phyloP scores from a whole-genome alignment of 92 coral and sea anemone genomes.

The Parazoanthus atlanticus region DNA sequence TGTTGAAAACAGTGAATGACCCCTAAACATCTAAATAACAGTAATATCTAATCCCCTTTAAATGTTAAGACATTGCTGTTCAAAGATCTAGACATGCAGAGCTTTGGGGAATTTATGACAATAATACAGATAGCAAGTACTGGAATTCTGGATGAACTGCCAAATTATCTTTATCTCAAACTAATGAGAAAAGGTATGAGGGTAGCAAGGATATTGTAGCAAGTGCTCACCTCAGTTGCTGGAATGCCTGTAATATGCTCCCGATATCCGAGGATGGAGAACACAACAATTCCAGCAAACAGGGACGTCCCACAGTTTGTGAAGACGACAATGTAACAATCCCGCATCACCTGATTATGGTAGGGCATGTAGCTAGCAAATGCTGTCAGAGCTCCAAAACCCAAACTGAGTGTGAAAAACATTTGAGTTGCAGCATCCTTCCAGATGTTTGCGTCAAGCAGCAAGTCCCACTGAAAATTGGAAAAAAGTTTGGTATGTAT shows the following conservation, averaged over 20 bases:
- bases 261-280: slow-evolving; percentile 94
- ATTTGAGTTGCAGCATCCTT: slow-evolving; percentile 99
- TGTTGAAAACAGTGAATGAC: no score
- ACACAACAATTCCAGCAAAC: slow-evolving; percentile 98
- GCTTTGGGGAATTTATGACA: no score
- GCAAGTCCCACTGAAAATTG: slow-evolving; percentile 66
- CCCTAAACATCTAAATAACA: no score
- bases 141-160: no score
- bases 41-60: no score
- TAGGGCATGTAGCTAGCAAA: slow-evolving; percentile 98
- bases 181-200: not conserved
- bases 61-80: no score
- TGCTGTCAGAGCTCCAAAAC: slow-evolving; percentile 96
- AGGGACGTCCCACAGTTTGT: slow-evolving; percentile 95
- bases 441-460: slow-evolving; percentile 90
- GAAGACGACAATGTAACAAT: slow-evolving; percentile 90
- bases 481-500: not conserved
- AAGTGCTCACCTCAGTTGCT: slow-evolving; percentile 72
- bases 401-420: slow-evolving; percentile 98
- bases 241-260: slow-evolving; percentile 84
- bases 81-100: no score
- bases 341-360: slow-evolving; percentile 92
- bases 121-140: no score
- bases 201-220: not conserved
- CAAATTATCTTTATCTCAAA: not conserved